Evolutionary conservation across 2,113 vertebrate genomes (phyloP), one percentile per base, ranked within the genome.

Genomic region (Lonchura striata): DNA sequence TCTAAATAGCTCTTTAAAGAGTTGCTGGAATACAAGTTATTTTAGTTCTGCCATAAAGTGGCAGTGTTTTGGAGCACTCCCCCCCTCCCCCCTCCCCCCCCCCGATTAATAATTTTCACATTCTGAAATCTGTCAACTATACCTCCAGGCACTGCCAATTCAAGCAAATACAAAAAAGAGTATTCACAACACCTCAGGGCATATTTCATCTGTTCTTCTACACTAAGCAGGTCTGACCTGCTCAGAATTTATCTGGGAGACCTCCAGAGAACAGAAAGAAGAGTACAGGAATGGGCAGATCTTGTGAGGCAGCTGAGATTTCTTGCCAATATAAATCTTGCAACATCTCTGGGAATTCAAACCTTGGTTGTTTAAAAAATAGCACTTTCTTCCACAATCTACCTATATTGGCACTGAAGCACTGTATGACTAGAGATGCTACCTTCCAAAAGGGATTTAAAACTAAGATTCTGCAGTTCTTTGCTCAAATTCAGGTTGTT

Each of bases 41-140:
- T 66, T 94, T 35, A 92, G 28, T 80, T 77, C 54, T 83, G 76
- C 68, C 85, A 92, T 64, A 52, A 85, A 90, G 59, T 52, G 63
- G 50, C 59, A 89, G 74, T 24, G 17, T 94, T 93, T 95, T 46
- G 87, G 84, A 79, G 59, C 54, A 57, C 60, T 53, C 14, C 41
- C 41, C 11, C 10, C 41, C 41, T n/a, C 41, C 82, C 57, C 4
- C n/a, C n/a, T n/a, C 41, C 11, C 10, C 41, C 41, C 37, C 41
- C 82, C 57, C 4, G 8, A 83, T 83, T 92, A 93, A 96, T 93
- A 71, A 90, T 77, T 94, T 94, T 93, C 82, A 92, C 54, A 83
- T 93, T 94, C 71, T 92, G 87, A 94, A 95, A 95, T 90, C 79
- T 90, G 90, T 94, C 90, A 88, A 33, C 85, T 60, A 24, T 88